Conservation (phyloP, 2,113 vertebrate species). For the Vimba vimba region DNA sequence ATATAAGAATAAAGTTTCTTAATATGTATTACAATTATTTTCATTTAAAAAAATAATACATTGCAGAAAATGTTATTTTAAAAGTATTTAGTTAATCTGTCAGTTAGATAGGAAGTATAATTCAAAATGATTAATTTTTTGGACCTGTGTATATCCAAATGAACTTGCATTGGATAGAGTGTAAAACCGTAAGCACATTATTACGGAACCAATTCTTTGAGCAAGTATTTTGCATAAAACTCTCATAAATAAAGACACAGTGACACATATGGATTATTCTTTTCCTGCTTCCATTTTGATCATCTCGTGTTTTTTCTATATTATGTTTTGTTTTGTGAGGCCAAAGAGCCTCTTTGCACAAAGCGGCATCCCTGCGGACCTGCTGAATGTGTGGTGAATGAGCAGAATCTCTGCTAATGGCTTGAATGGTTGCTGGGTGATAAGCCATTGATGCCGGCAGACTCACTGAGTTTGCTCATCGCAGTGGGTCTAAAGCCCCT, state of each 20-base stretch:
- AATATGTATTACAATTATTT: too few species aligned
- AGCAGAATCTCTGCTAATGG: slow-evolving; percentile 56
- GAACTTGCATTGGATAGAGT: not conserved
- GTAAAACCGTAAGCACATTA: not conserved
- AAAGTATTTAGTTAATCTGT: not conserved
- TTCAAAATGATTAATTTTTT: not conserved
- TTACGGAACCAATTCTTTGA: not conserved
- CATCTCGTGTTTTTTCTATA: slow-evolving; percentile 42
- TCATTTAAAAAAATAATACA: not conserved
- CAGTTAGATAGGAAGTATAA: too few species aligned
- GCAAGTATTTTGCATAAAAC: slow-evolving; percentile 11
- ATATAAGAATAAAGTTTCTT: too few species aligned
- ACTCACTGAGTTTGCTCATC: slow-evolving; percentile 48
- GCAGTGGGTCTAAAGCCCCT: slow-evolving; percentile 39
- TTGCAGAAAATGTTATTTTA: not conserved
- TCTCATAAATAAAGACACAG: not conserved
- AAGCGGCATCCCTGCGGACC: slow-evolving; percentile 54
- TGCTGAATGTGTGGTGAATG: slow-evolving; percentile 56
- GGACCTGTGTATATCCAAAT: not conserved
- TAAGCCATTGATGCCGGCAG: slow-evolving; percentile 53
- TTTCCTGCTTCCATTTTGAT: slow-evolving; percentile 38
- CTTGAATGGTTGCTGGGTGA: slow-evolving; percentile 63
- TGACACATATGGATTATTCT: slow-evolving; percentile 28
- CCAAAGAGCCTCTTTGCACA: slow-evolving; percentile 48
- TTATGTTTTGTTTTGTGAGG: slow-evolving; percentile 41